Conservation (phyloP, 2,888 invertebrate genomes). For the Tanytarsus gracilentus region DNA sequence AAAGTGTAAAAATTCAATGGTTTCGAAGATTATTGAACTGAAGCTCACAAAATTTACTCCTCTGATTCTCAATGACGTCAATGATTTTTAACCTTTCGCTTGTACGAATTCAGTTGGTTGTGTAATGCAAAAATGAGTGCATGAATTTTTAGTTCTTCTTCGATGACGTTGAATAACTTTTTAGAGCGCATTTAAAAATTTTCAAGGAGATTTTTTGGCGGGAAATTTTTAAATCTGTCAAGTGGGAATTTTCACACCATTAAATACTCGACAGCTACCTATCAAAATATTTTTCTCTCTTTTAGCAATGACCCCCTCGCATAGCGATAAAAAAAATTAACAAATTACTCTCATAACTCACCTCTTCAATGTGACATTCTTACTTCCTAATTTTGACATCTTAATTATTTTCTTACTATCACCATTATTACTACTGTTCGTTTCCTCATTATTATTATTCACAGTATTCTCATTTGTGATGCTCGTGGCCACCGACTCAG, state of each 20-base stretch:
- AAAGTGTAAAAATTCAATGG: no score
- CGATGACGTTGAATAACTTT: background rate
- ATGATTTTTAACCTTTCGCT: no score
- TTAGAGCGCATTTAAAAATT: background rate
- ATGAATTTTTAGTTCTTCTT: background rate
- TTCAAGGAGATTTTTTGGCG: no score
- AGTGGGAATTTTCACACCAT: no score
- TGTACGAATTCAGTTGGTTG: no score
- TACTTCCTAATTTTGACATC: constrained; percentile 24
- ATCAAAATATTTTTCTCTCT: background rate
- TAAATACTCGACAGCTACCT: no score
- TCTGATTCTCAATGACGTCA: no score
- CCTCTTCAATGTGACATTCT: constrained; percentile 26
- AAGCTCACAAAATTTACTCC: no score
- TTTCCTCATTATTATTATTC: constrained; percentile 25
- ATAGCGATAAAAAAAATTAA: background rate
- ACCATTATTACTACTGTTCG: constrained; percentile 12
- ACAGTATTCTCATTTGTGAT: constrained; percentile 1
- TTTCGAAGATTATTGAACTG: no score
- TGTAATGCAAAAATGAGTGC: background rate
- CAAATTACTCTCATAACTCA: background rate
- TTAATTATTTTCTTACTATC: constrained; percentile 27
- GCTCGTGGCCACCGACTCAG: constrained; percentile 12
- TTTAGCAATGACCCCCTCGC: background rate
- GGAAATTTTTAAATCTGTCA: no score